phyloP scores from a whole-genome alignment of 2,797 vertebrate genomes.

The Darevskia nairensis region DNA sequence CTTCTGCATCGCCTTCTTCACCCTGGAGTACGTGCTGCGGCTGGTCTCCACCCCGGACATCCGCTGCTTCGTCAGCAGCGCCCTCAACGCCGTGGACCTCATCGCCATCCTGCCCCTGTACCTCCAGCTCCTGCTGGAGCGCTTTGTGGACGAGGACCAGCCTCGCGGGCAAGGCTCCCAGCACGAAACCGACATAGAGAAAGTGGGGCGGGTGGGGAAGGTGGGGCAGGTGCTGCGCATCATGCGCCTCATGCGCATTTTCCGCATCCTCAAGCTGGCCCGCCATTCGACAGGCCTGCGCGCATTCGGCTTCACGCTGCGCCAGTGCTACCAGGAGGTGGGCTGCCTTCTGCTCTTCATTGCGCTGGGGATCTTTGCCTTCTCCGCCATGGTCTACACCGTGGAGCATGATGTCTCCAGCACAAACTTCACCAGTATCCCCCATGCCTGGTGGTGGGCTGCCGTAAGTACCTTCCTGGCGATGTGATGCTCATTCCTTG shows the following conservation, averaged over 20 bases:
- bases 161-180: slow-evolving; percentile 69
- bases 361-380: slow-evolving; percentile 93
- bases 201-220: slow-evolving; percentile 91
- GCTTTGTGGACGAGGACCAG: slow-evolving; percentile 81
- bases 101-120: slow-evolving; percentile 94
- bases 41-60: slow-evolving; percentile 90
- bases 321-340: slow-evolving; percentile 96
- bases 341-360: slow-evolving; percentile 97
- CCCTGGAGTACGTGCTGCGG: slow-evolving; percentile 90
- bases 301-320: slow-evolving; percentile 94
- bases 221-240: slow-evolving; percentile 93
- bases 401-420: slow-evolving; percentile 92
- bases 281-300: slow-evolving; percentile 94
- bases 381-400: slow-evolving; percentile 93
- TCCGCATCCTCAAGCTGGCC: slow-evolving; percentile 95
- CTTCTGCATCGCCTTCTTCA: slow-evolving; percentile 92
- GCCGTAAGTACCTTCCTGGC: slow-evolving; percentile 81
- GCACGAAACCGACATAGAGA: slow-evolving; percentile 88
- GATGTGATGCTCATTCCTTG: background rate
- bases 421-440: slow-evolving; percentile 97
- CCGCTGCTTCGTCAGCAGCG: slow-evolving; percentile 83
- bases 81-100: slow-evolving; percentile 92
- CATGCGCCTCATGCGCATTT: slow-evolving; percentile 95
- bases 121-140: slow-evolving; percentile 87
- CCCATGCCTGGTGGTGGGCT: slow-evolving; percentile 98